These are phyloP conservation scores for Bradynema listronoti DNA, from an alignment of 1,140 invertebrate genomes.

Conservation along the genomic window DNA sequence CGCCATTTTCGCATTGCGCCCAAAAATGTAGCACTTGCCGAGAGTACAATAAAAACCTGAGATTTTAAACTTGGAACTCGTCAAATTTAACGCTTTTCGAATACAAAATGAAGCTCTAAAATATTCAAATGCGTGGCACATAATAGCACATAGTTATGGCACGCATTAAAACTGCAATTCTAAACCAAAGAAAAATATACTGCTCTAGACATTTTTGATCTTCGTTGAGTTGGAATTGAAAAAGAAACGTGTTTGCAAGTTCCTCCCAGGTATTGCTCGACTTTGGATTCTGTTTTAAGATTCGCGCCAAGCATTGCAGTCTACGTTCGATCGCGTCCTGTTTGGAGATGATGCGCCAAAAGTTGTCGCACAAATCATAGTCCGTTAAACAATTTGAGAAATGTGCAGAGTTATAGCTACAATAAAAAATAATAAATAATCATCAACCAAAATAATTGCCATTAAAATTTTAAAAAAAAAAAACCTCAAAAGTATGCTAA, in stretches of 20 bases:
- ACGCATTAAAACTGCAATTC: too few relatives aligned
- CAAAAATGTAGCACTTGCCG: constrained; percentile 16
- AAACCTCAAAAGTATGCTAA: constrained; percentile 24
- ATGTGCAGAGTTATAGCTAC: constrained; percentile 21
- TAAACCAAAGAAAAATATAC: too few relatives aligned
- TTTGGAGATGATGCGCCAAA: constrained; percentile 17
- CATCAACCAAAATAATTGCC: too few relatives aligned
- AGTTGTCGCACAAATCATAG: constrained; percentile 6
- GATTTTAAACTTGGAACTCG: constrained; percentile 22
- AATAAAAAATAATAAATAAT: constrained; percentile 18
- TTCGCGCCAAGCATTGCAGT: constrained; percentile 20
- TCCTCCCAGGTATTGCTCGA: constrained; percentile 35
- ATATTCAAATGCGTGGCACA: too few relatives aligned
- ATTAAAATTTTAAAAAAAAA: background rate
- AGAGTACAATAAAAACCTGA: constrained; percentile 30
- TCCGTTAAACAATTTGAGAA: constrained; percentile 6
- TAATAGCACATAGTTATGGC: too few relatives aligned
- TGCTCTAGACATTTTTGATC: constrained; percentile 29
- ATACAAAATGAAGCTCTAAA: constrained; percentile 29
- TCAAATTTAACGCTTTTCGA: constrained; percentile 16
- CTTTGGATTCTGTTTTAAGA: constrained; percentile 21
- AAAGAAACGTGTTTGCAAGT: constrained; percentile 34
- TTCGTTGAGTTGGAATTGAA: constrained; percentile 1
- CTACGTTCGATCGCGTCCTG: constrained; percentile 18
- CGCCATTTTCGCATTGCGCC: constrained; percentile 14